Conservation (phyloP, 2,113 vertebrate genomes). For the Hemiscyllium ocellatum region DNA sequence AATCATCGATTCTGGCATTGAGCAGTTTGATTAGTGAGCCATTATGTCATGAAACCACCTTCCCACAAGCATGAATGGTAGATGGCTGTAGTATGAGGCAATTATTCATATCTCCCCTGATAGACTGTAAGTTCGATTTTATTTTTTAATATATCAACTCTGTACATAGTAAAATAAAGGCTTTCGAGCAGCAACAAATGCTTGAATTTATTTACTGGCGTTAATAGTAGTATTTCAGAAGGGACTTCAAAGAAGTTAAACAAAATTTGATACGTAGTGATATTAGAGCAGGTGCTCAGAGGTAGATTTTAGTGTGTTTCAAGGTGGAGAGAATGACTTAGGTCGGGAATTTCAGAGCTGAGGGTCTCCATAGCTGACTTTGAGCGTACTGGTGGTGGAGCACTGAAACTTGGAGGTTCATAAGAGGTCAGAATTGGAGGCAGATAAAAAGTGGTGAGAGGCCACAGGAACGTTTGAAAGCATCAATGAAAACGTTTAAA, state of each 20-base stretch:
- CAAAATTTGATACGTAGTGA: not conserved
- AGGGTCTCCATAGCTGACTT: not conserved
- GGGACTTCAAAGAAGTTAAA: not conserved
- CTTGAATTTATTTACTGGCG: not conserved
- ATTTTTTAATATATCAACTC: not conserved
- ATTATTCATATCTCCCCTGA: not conserved
- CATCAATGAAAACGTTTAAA: not conserved
- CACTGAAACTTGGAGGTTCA: not conserved
- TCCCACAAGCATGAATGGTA: not conserved
- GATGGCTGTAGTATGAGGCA: not conserved
- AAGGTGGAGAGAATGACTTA: not conserved
- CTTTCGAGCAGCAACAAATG: not conserved
- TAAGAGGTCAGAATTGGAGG: not conserved
- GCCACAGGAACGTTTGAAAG: not conserved
- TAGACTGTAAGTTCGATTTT: not conserved
- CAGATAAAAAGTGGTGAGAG: not conserved
- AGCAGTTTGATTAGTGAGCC: not conserved
- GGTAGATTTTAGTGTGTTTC: not conserved
- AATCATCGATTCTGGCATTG: not conserved
- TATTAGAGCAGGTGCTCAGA: not conserved
- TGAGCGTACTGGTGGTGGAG: not conserved
- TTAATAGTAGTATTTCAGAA: not conserved
- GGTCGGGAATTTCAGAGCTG: not conserved
- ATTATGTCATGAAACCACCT: not conserved
- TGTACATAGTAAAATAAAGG: not conserved